These are phyloP conservation scores for Epirrhoe tristata DNA, from an alignment of 2,888 invertebrate species.

Conservation along the genomic window DNA sequence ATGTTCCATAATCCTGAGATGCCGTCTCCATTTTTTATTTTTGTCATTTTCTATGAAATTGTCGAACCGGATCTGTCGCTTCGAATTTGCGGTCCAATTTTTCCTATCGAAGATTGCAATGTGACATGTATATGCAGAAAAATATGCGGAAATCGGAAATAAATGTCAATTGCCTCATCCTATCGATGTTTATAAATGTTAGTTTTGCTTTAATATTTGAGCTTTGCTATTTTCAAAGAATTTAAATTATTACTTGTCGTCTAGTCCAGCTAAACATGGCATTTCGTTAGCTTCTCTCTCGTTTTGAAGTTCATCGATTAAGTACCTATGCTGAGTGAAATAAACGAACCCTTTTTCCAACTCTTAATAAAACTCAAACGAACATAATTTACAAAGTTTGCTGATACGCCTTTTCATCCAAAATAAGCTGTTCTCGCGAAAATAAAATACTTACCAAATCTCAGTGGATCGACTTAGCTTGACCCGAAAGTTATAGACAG, in stretches of 20 bases:
- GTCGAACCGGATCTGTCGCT: slow-evolving; percentile 20
- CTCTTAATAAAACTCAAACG: slow-evolving; percentile 29
- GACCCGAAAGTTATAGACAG: slow-evolving; percentile 42
- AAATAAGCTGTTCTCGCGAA: slow-evolving; percentile 34
- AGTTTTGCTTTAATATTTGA: background rate
- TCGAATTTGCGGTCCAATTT: slow-evolving; percentile 24
- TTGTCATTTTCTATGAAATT: slow-evolving; percentile 21
- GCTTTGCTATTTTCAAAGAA: background rate
- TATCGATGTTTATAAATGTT: background rate
- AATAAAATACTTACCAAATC: slow-evolving; percentile 37
- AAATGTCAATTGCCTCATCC: slow-evolving; percentile 15
- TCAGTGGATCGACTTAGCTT: slow-evolving; percentile 41
- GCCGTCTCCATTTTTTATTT: slow-evolving; percentile 9
- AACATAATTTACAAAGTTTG: slow-evolving; percentile 38
- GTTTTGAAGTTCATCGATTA: too few species aligned
- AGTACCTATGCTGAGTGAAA: background rate
- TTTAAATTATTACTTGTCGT: too few species aligned
- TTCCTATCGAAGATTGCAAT: slow-evolving; percentile 19
- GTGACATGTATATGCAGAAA: slow-evolving; percentile 19
- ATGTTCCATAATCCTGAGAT: background rate
- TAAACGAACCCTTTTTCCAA: slow-evolving; percentile 23
- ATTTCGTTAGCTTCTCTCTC: too few species aligned
- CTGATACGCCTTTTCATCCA: slow-evolving; percentile 29
- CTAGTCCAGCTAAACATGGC: too few species aligned
- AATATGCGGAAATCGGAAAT: slow-evolving; percentile 9